A percentile compares a stretch with the other conserved stretches of the same genome.
These are phyloP conservation scores for Oncorhynchus mykiss DNA, from an alignment of 2,113 vertebrate species.

Conservation along the genomic window DNA sequence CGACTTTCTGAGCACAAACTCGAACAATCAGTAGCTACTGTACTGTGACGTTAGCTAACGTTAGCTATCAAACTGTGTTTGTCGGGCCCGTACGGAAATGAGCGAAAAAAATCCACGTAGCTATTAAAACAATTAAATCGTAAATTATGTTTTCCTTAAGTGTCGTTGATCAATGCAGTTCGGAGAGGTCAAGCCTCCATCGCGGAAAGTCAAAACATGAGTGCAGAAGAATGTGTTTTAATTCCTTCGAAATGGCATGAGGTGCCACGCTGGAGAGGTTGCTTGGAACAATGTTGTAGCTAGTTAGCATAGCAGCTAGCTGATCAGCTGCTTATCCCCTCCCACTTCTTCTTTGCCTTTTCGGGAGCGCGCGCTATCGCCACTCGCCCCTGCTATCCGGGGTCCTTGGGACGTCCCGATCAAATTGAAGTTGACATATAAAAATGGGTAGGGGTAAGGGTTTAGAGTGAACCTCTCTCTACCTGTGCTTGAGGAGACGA, in stretches of 20 bases:
- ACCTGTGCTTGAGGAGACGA: no score
- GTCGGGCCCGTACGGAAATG: background rate
- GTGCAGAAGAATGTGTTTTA: background rate
- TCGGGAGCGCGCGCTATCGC: no score
- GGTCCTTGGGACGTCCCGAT: no score
- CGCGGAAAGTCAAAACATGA: constrained; percentile 1
- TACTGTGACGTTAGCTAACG: background rate
- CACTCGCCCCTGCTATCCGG: no score
- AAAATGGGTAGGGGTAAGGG: no score
- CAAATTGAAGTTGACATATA: no score
- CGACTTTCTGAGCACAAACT: constrained; percentile 53
- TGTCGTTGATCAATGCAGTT: background rate
- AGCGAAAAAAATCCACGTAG: background rate
- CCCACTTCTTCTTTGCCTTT: no score
- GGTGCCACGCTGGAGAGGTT: constrained; percentile 63
- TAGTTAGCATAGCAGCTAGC: constrained; percentile 1
- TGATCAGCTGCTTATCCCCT: constrained; percentile 3
- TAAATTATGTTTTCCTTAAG: background rate
- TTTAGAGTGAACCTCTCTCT: no score
- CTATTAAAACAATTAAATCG: background rate
- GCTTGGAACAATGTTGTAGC: constrained; percentile 41
- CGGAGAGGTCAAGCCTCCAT: constrained; percentile 5
- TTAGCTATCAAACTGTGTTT: background rate
- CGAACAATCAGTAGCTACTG: constrained; percentile 20
- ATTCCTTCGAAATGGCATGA: background rate